Evolutionary conservation across 2,888 invertebrate species (phyloP), one percentile per base, ranked within the genome.

Genomic region (Epirrita christyi): DNA sequence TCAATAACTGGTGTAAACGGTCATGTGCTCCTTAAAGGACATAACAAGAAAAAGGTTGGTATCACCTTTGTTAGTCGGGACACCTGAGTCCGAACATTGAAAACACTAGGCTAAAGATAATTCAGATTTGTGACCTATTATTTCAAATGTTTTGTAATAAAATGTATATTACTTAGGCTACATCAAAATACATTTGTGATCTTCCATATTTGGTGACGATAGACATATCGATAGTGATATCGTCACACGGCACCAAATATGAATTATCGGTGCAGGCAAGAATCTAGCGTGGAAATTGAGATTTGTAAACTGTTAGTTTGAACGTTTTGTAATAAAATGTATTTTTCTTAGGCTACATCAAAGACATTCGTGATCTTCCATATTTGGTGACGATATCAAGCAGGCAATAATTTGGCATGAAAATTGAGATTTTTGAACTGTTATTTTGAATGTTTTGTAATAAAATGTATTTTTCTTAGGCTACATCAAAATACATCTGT

Each of bases 1-100:
- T 86, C 88, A 0, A 49, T 84, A 28, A 81, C 82, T 27, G 90
- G 90, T 0, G 60, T 80, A 36, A 86, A 85, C 52, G 70, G 76
- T 0, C 90, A 90, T 45, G 73, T 83, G 3, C 65, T 90, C 3
- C 63, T 90, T 7, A 67, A 82, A n/a, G 84, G 86, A 9, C 72
- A 72, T 56, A 77, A 80, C 41, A 88, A 80, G 44, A 74, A 76
- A 0, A 89, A 88, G 81, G 89, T 86, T 67, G 46, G 42, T 15
- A 37, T 29, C 29, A 29, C 9, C 4, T 28, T 28, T 6, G 28
- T 28, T 6, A 28, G 4, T 28, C n/a, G n/a, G n/a, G n/a, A n/a
- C n/a, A n/a, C n/a, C n/a, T 21, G 21, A 21, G 21, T 21, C 21
- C 21, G 4, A 21, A 21, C 2, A 21, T 21, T 21, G 21, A 21